Conservation (phyloP, 2,888 invertebrate species). For the Phania funesta region DNA sequence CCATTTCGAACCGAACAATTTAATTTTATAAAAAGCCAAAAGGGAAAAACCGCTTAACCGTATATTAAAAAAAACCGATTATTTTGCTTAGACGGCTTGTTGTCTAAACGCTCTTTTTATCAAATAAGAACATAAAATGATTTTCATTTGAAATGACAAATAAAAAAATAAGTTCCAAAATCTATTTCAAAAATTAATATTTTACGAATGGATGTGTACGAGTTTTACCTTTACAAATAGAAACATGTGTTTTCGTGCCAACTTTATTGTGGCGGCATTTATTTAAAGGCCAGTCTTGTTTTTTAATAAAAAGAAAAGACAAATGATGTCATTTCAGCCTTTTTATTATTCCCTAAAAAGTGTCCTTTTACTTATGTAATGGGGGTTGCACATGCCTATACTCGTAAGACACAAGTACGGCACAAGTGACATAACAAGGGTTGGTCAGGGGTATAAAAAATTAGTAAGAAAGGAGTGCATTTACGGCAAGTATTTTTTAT, state of each 20-base stretch:
- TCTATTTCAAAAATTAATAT: constrained; percentile 14
- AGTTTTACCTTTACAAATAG: constrained; percentile 7
- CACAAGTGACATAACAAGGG: constrained; percentile 63
- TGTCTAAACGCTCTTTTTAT: too few species aligned
- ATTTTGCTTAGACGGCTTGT: too few species aligned
- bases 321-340: constrained; percentile 65
- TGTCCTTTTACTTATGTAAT: constrained; percentile 30
- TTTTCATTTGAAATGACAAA: background rate
- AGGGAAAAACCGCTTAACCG: too few species aligned
- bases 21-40: too few species aligned
- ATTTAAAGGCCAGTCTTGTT: constrained; percentile 5
- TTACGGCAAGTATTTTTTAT: constrained; percentile 19
- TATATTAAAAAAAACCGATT: too few species aligned
- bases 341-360: constrained; percentile 7
- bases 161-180: background rate
- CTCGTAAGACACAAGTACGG: constrained; percentile 51
- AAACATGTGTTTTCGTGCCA: constrained; percentile 56
- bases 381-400: constrained; percentile 60
- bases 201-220: background rate
- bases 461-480: constrained; percentile 32
- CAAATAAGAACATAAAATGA: background rate
- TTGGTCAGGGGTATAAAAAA: constrained; percentile 27
- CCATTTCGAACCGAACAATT: too few species aligned
- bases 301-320: constrained; percentile 19
- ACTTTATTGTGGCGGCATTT: background rate